Evolutionary conservation across 2,113 vertebrate genomes (phyloP), one percentile per base, ranked within the genome.

Genomic region (Collichthys lucidus): DNA sequence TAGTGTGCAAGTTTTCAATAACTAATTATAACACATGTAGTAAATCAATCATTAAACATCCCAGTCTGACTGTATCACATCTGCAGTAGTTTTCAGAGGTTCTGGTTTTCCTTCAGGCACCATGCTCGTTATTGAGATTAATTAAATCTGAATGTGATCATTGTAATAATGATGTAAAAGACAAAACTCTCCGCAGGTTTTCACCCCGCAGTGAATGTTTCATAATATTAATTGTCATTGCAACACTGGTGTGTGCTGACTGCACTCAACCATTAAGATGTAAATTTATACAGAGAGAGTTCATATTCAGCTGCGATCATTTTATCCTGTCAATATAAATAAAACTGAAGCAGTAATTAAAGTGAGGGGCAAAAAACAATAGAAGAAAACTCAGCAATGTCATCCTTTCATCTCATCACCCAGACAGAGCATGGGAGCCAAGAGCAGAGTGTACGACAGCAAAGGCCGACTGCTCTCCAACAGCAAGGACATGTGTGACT

Each of bases 401-500:
- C 42, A 4, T 60, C 57, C 35, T 84, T 42, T 15, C 20, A 46
- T 89, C 11, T 74, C 3, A 6, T 0, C 67, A 44, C 60, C 0
- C 94, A 99, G 98, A 88, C 98, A 98, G 35, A 83, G 89, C 1
- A 71, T 96, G 1, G 95, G 95, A 1, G 93, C 96, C 19, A 99
- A 98, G 93, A 99, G 95, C 72, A 97, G 96, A 86, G 96, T 99
- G 74, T 99, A 99, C 0, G 98, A 99, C 73, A 93, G 89, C 93
- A 96, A 96, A 61, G 98, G 98, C 0, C 95, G 96, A 0, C 96
- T 99, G 26, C 95, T 99, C 3, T 95, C 92, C 80, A 98, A 95
- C 5, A 96, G 95, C 20, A 96, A 95, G 91, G 98, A 99, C 91
- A 94, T 98, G 87, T 99, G 98, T 0, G 98, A 99, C 89, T 99